Evolutionary conservation across 2,888 invertebrate species (phyloP).

Genomic region (Dascillus cervinus): DNA sequence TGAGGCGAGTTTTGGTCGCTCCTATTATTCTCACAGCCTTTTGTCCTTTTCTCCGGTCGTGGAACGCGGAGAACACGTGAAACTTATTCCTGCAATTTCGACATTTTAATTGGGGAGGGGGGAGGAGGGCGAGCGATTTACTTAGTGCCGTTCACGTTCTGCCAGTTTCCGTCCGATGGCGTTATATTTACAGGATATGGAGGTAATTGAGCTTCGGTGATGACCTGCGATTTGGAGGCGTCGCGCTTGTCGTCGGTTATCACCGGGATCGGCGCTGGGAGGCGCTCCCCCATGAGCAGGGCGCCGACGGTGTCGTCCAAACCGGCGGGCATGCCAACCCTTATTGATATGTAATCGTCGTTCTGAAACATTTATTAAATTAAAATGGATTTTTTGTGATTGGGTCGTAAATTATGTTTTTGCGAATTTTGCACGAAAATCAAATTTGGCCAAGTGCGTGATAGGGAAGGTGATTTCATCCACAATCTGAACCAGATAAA

Average conservation of each 20-base stretch:
- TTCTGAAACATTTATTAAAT: slow-evolving; percentile 40
- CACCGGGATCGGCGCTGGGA: slow-evolving; percentile 16
- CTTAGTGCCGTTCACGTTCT: slow-evolving; percentile 67
- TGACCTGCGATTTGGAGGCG: slow-evolving; percentile 28
- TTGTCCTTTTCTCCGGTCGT: slow-evolving; percentile 63
- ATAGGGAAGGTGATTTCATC: too few relatives aligned
- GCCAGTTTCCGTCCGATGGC: slow-evolving; percentile 72
- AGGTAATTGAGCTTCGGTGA: slow-evolving; percentile 44
- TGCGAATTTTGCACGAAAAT: too few relatives aligned
- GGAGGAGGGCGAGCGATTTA: too few relatives aligned
- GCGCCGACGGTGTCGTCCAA: slow-evolving; percentile 40
- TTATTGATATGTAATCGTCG: slow-evolving; percentile 45
- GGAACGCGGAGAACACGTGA: slow-evolving; percentile 87
- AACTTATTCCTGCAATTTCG: slow-evolving; percentile 63
- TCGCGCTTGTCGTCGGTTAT: slow-evolving; percentile 19
- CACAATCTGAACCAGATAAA: too few relatives aligned
- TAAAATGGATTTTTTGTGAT: too few relatives aligned
- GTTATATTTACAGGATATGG: slow-evolving; percentile 57
- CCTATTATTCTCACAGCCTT: slow-evolving; percentile 73
- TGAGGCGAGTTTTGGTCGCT: slow-evolving; percentile 79
- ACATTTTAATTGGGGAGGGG: too few relatives aligned
- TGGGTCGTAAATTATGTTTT: too few relatives aligned
- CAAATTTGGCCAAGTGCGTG: too few relatives aligned
- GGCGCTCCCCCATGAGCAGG: slow-evolving; percentile 28
- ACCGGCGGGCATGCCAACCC: slow-evolving; percentile 42